Evolutionary conservation across 2,113 vertebrate genomes (phyloP), one percentile per base, ranked within the genome.

Genomic region (Dolichotis patagonum): DNA sequence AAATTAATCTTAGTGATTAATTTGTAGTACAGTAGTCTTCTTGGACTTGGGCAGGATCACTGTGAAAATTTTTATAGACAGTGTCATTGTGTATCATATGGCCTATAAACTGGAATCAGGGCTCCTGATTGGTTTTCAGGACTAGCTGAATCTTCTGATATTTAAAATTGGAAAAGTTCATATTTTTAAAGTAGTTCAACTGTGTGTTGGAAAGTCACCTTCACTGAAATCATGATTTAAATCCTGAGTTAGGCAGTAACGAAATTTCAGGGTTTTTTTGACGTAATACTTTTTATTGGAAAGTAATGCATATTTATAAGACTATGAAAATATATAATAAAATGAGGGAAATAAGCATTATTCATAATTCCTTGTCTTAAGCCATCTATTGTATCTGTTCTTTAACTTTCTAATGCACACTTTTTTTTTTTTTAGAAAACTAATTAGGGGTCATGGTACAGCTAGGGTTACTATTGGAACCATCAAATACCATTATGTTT

Each of bases 151-250:
- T 94, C 13, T 58, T 78, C 6, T 85, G 24, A 67, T 90, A 41
- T 49, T 83, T 92, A 81, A 95, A 86, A 84, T 71, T 20, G 43
- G 9, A 14, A 20, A 88, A 67, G 1, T 81, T 84, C 10, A 14
- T 77, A 35, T 73, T 8, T 73, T 93, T 75, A 95, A 96, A 62
- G 65, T 83, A 87, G 32, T 63, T 86, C 67, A 67, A 11, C 69
- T 63, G 20, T 1, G 2, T 81, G 4, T 43, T 28, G 7, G 4
- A 54, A 91, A 85, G 8, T 1, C 91, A 58, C 83, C 20, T 94
- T 95, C 92, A 67, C 30, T 85, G 10, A 81, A 11, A 54, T 84
- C 26, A 78, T 83, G 86, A 26, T 77, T 94, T 81, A 93, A 88
- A 91, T 82, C 28, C 20, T 85, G 22, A 93, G 81, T 96, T 94